A percentile compares a stretch with the other conserved stretches of the same genome.
phyloP scores from a whole-genome alignment of 2,888 invertebrate species.

The Drosophila paranaensis region DNA sequence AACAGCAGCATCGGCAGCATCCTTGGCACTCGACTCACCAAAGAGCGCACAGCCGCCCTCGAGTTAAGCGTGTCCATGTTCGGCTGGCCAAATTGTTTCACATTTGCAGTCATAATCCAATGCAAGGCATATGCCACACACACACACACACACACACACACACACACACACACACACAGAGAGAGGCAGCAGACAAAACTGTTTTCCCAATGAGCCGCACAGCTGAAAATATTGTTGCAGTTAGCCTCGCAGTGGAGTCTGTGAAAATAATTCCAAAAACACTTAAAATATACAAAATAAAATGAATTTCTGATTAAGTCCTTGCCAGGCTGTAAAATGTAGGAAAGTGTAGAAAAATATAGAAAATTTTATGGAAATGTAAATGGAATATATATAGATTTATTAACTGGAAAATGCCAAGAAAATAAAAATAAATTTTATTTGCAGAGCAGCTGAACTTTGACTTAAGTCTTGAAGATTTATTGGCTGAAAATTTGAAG shows the following conservation, averaged over 20 bases:
- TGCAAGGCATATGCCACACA: conserved; percentile 25
- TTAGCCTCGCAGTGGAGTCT: background rate
- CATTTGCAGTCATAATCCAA: conserved; percentile 63
- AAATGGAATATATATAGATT: background rate
- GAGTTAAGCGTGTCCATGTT: background rate
- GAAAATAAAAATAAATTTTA: background rate
- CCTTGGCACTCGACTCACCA: conserved; percentile 50
- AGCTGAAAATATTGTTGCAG: background rate
- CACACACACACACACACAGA: background rate
- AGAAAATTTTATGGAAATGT: background rate
- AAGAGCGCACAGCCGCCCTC: background rate
- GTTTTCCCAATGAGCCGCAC: conserved; percentile 32
- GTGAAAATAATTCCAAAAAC: background rate
- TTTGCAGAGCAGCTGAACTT: too few relatives aligned
- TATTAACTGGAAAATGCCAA: background rate
- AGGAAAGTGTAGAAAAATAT: too few relatives aligned
- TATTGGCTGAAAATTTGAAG: too few relatives aligned
- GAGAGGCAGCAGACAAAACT: background rate
- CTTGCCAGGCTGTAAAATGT: too few relatives aligned
- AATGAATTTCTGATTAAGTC: too few relatives aligned
- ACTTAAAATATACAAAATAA: conserved; percentile 1
- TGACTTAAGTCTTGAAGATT: too few relatives aligned
- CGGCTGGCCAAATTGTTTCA: conserved; percentile 40
- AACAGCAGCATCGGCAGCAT: conserved; percentile 11
- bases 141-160: background rate